Evolutionary conservation across 1,140 invertebrate species (phyloP), one percentile per base, ranked within the genome.

Genomic region (Meteorus sp.): DNA sequence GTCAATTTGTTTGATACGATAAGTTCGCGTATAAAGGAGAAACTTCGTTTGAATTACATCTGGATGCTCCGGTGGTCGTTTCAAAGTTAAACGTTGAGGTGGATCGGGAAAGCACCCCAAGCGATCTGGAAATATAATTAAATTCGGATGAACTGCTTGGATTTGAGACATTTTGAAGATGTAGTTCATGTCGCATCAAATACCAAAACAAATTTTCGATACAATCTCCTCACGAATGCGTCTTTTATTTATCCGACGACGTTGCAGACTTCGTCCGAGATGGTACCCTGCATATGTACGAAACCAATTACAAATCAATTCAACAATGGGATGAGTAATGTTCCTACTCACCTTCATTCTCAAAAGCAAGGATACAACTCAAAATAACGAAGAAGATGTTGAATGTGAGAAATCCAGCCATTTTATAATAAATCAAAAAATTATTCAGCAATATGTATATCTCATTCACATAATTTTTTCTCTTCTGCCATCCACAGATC

Each of bases 21-120:
- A 59, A 0, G 48, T 13, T 22, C 75, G 65, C 4, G 80, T 82
- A 20, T 80, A 80, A 1, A 83, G 54, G 2, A 74, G 61, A 58
- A 83, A 83, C 63, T 68, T 77, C 0, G 82, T 84, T 31, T 81
- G 77, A 44, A 84, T 78, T 0, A 74, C 59, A 15, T 66, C 74
- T 0, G 81, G 82, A 62, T 80, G 68, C 29, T 83, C 77, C 0
- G 82, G 82, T 3, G 74, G 69, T 31, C 79, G 74, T 64, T 81
- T 81, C 5, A 82, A 41, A 0, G 79, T 63, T 2, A 79, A 66
- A 11, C 65, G 64, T 7, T 68, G 59, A 8, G 69, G 66, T n/a
- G 73, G 73, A 66, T 78, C 70, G 6, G 65, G 63, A 33, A 83
- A 83, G 56, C 81, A 83, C 3, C 82, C 82, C 0, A 83, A 64